Evolutionary conservation across 2,888 invertebrate species (phyloP).

Genomic region (Phalera bucephala): DNA sequence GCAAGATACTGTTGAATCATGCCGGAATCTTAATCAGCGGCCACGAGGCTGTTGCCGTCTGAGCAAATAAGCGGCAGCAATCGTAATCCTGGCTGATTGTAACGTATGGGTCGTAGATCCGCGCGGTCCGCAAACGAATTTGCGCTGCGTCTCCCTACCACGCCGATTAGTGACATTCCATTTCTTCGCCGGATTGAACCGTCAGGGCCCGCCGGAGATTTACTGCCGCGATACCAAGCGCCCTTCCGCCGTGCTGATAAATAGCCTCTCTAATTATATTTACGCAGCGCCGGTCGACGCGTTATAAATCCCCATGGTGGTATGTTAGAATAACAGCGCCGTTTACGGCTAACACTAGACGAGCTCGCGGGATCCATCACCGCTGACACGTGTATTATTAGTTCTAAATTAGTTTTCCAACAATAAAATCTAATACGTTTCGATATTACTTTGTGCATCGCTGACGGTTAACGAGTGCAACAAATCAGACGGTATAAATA

Average conservation of each 20-base stretch:
- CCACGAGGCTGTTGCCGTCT: slow-evolving; percentile 2
- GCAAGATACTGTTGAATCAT: slow-evolving; percentile 34
- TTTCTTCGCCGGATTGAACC: slow-evolving; percentile 72
- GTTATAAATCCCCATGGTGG: slow-evolving; percentile 68
- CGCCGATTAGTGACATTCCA: slow-evolving; percentile 54
- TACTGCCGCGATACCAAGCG: slow-evolving; percentile 71
- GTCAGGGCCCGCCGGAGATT: slow-evolving; percentile 69
- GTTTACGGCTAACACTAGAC: slow-evolving; percentile 55
- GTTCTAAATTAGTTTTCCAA: slow-evolving; percentile 53
- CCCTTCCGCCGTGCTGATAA: slow-evolving; percentile 79
- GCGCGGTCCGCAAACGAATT: slow-evolving; percentile 45
- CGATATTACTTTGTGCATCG: slow-evolving; percentile 37
- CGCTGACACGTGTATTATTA: slow-evolving; percentile 59
- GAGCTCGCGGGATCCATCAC: slow-evolving; percentile 55
- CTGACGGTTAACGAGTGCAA: slow-evolving; percentile 24
- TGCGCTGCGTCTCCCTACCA: slow-evolving; percentile 29
- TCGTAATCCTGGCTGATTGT: slow-evolving; percentile 45
- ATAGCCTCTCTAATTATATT: slow-evolving; percentile 81
- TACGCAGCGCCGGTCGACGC: slow-evolving; percentile 75
- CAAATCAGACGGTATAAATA: slow-evolving; percentile 35
- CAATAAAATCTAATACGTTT: slow-evolving; percentile 53
- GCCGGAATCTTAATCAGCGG: slow-evolving; percentile 11
- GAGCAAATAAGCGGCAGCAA: slow-evolving; percentile 11
- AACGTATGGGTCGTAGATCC: slow-evolving; percentile 47
- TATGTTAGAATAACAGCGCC: slow-evolving; percentile 68